Base-by-base conservation (phyloP, 2,797 vertebrate genomes). In the Pampus argenteus region DNA sequence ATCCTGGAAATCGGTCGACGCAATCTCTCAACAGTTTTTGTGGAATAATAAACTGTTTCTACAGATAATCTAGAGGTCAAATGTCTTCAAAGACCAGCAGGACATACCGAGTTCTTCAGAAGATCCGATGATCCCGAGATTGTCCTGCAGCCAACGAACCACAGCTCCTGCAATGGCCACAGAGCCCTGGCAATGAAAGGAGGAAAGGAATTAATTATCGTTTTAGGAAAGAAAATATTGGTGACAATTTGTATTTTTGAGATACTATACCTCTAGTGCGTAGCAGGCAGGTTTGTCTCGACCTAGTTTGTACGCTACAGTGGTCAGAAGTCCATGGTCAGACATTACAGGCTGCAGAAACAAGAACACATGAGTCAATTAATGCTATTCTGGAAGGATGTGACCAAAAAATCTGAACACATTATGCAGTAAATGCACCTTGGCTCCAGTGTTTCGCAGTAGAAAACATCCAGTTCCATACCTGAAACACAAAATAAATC, bases 401-500 rank as follows among this genome's bases (percentile, higher is more conserved):
- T 34, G 13, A 47, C 4, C 9, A 0, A 36, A 4, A n/a, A 4
- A 34, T 34, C 34, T 34, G 10, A 4, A 34, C 34, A 31, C 29
- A 11, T 36, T 4, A 13, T 36, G 34, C 6, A 45, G 11, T 6
- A 18, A 0, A 3, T 0, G 23, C 68, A 99, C 98, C 96, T 98
- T 99, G 49, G 90, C 71, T 71, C 98, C 98, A 29, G 98, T 97
- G 88, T 98, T 99, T 83, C 94, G 95, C 62, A 99, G 91, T 50
- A 99, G 94, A 89, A 99, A 99, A 86, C 97, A 99, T 66, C 98
- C 98, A 9, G 98, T 99, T 66, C 98, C 98, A 2, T 99, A 99
- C 74, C 98, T 99, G 85, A 17, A 90, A 78, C 18, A 29, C 3
- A 34, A 0, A 26, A 26, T 0, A 4, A 5, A 47, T 18, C 2